Evolutionary conservation across 2,888 invertebrate genomes (phyloP), one percentile per base, ranked within the genome.

Genomic region (Troides aeacus): DNA sequence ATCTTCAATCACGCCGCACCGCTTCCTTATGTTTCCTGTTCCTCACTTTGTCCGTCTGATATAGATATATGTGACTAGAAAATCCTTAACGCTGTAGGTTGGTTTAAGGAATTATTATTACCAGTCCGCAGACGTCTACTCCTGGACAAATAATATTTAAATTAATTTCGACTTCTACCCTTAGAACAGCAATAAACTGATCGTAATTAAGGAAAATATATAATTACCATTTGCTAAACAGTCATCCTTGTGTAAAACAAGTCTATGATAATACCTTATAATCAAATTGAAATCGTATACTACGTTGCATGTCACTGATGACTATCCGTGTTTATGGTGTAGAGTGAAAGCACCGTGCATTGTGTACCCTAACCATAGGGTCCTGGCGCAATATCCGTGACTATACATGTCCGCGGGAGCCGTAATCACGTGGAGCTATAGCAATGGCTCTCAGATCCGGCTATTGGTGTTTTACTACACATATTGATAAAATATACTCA

Each of bases 311-410:
- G 17, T 57, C 58, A 63, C 50, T 50, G 62, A 62, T 65, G 23
- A 58, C 24, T 66, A 36, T 42, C 46, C 58, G 8, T 74, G 60
- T 73, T 76, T 74, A 78, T 75, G 75, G 77, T 71, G 66, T 71
- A 70, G 71, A 76, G 80, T 79, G 80, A 80, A 80, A 80, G 80
- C 71, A 74, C 70, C 60, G 66, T 72, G 73, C 72, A 76, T 78
- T 71, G 77, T 79, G 78, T 75, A 79, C 75, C 77, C 77, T 79
- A 80, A 81, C 79, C 76, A 84, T 81, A 78, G 79, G 75, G 73
- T 76, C 77, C 72, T 82, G 80, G 79, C 78, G 85, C 85, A 85
- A 89, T 81, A 84, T 88, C 85, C 86, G 84, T 79, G 78, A 84
- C 81, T 74, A 74, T 79, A 77, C 75, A 72, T 73, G 71, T 53